Evolutionary conservation across 2,888 invertebrate genomes (phyloP).

Genomic region (Hermodice carunculata): DNA sequence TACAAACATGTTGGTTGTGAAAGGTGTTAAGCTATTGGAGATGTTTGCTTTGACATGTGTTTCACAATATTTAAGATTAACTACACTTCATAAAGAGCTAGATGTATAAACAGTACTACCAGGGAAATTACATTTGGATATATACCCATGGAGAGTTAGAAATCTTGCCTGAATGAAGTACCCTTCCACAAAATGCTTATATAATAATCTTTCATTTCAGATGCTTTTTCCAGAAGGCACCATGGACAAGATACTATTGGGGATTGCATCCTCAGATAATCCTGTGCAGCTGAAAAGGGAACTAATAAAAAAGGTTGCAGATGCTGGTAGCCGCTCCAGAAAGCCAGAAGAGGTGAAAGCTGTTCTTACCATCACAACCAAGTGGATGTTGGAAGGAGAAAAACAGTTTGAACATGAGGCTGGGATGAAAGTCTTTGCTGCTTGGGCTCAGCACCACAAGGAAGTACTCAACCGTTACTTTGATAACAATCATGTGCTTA

Average conservation of each 20-base stretch:
- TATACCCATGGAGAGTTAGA: no score
- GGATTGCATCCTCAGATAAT: constrained; percentile 5
- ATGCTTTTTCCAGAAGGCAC: no score
- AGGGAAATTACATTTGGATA: no score
- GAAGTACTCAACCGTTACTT: constrained; percentile 1
- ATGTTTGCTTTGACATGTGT: no score
- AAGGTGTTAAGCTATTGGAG: no score
- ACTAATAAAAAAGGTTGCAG: neutral
- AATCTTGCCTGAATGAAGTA: no score
- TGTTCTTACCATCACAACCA: constrained; percentile 8
- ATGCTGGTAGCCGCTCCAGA: neutral
- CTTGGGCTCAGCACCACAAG: constrained; percentile 11
- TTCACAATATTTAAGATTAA: no score
- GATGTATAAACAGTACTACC: no score
- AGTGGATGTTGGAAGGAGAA: constrained; percentile 2
- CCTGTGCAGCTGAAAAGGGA: constrained; percentile 1
- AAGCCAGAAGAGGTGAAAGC: neutral
- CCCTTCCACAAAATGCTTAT: no score
- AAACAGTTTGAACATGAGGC: neutral
- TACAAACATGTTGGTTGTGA: no score
- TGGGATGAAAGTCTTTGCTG: constrained; percentile 11
- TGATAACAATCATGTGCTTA: neutral
- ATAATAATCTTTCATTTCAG: no score
- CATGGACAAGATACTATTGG: constrained; percentile 13
- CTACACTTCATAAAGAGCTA: no score